Percentiles rank a stretch among this genome's conserved stretches.
Evolutionary conservation across 37 sponge, comb jelly and placozoan genomes (phyloP).

Genomic region (Spongilla lacustris): DNA sequence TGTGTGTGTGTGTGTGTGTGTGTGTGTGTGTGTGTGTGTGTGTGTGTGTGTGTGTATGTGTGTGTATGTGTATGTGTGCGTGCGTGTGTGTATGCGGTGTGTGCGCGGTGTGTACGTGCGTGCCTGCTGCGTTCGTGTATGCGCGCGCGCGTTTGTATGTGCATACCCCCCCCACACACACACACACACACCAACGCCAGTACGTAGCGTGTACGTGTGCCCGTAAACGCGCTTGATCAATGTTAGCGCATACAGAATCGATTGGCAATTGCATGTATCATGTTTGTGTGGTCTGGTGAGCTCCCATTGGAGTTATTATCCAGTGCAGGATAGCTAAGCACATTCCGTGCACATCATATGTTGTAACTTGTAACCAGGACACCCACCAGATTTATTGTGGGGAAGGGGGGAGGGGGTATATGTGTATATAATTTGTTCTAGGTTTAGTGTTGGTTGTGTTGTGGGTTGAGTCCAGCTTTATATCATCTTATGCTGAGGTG

Average conservation of each 20-base stretch:
- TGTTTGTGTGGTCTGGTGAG: slow-evolving; percentile 1
- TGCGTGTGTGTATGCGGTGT: neutral
- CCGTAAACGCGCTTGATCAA: neutral
- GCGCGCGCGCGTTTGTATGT: too few species aligned
- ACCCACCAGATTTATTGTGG: neutral
- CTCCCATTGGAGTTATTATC: neutral
- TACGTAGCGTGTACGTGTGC: neutral
- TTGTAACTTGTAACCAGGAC: neutral
- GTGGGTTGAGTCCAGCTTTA: too few species aligned
- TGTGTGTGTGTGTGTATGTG: neutral
- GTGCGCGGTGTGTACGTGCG: neutral
- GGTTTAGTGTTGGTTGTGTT: too few species aligned
- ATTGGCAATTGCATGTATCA: neutral
- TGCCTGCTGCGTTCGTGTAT: too few species aligned
- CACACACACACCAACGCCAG: too few species aligned
- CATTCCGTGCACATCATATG: neutral
- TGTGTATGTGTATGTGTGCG: neutral
- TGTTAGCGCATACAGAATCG: neutral
- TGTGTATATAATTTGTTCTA: too few species aligned
- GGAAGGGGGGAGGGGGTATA: too few species aligned
- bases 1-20: neutral
- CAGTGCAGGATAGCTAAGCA: neutral
- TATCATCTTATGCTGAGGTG: too few species aligned
- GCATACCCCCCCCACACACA: too few species aligned
- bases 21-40: neutral